Evolutionary conservation across 2,888 invertebrate genomes (phyloP), one percentile per base, ranked within the genome.

Genomic region (Caenorhabditis doughertyi): DNA sequence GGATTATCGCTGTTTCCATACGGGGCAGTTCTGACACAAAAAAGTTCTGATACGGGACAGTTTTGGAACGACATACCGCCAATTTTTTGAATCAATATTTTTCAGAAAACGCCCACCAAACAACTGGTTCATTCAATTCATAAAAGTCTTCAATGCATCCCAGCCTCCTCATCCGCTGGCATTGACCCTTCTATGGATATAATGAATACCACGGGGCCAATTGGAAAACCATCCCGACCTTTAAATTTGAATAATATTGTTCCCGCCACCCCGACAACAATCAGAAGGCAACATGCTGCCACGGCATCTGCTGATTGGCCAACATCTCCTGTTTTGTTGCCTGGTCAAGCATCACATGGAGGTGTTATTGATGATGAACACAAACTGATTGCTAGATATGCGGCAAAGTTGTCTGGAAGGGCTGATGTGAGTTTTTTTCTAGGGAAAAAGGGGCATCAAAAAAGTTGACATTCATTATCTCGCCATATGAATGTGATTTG

Each of bases 61-160:
- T n/a, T n/a, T n/a, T n/a, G n/a, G n/a, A n/a, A n/a, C n/a, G n/a
- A n/a, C n/a, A n/a, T n/a, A n/a, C n/a, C n/a, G n/a, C n/a, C n/a
- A n/a, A n/a, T n/a, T n/a, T n/a, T n/a, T n/a, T n/a, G 11, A 47
- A 42, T 16, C 18, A 3, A 47, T 18, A 2, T 8, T 16, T 92
- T 93, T 0, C 92, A 96, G 95, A 96, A 98, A 94, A 97, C 98
- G 9, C 97, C 97, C 23, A 97, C 96, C 91, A 97, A 97, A 93
- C 97, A 98, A 93, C 90, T 94, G 21, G 96, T 98, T 49, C 97
- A 97, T 93, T 97, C 97, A 39, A 94, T 98, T 83, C 95, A 97
- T 91, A 98, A 98, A 93, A 97, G 97, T 89, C 96, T 98, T 93
- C 96, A 97, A 90, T 98, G 98, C 93, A 96, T 97, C 88, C 98